A percentile compares a stretch with the other conserved stretches of the same genome.
phyloP scores from a whole-genome alignment of 2,797 vertebrate species.

The Hapalemur alaotrensis region DNA sequence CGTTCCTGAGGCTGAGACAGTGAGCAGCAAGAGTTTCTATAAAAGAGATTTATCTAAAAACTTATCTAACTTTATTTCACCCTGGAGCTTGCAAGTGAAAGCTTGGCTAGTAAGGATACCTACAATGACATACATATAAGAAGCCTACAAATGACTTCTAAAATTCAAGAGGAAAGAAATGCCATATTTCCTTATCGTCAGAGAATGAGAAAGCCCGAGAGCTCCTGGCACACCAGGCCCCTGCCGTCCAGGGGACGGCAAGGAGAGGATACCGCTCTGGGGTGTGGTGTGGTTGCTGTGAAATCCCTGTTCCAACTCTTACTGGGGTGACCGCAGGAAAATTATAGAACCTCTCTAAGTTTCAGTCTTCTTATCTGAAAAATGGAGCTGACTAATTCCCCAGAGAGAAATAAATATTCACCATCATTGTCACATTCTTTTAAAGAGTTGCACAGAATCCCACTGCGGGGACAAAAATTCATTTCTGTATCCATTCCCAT shows the following conservation, averaged over 20 bases:
- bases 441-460: not conserved
- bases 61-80: not conserved
- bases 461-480: not conserved
- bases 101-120: not conserved
- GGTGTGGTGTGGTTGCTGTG: not conserved
- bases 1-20: not conserved
- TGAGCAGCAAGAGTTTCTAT: not conserved
- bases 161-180: not conserved
- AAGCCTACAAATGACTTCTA: not conserved
- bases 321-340: not conserved
- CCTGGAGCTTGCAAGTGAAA: not conserved
- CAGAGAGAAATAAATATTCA: not conserved
- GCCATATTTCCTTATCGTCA: not conserved
- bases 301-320: not conserved
- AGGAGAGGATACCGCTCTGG: not conserved
- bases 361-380: not conserved
- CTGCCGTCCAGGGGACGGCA: not conserved
- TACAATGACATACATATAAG: rapidly evolving
- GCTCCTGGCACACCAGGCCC: rapidly evolving
- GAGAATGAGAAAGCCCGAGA: not conserved
- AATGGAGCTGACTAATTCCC: not conserved
- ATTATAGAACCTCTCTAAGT: not conserved
- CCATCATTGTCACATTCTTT: not conserved
- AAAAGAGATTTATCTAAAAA: not conserved
- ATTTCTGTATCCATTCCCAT: not conserved